Percentiles rank a stretch among this genome's conserved stretches.
Conservation (phyloP, 2,113 vertebrate genomes). For the Poeciliopsis prolifica region DNA sequence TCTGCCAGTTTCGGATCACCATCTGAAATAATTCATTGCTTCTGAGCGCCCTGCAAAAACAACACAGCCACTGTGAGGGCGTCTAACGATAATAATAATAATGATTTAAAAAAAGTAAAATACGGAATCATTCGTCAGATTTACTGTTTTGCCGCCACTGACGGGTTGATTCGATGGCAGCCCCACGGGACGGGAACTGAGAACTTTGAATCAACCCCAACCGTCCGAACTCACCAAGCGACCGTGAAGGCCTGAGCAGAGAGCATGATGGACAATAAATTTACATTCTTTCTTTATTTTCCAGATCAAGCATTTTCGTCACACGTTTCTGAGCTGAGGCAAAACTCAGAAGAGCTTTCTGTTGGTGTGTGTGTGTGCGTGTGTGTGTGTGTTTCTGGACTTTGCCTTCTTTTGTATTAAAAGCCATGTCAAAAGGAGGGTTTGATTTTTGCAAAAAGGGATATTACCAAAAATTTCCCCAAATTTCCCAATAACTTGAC, state of each 20-base stretch:
- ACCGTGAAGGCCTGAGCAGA: slow-evolving; percentile 60
- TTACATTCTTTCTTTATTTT: slow-evolving; percentile 60
- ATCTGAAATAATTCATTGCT: slow-evolving; percentile 80
- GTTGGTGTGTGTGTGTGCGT: not conserved
- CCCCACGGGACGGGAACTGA: slow-evolving; percentile 2
- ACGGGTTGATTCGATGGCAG: slow-evolving; percentile 63
- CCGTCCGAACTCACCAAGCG: slow-evolving; percentile 53
- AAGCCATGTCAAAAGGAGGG: not conserved
- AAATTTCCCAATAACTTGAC: not conserved
- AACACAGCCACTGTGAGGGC: slow-evolving; percentile 67
- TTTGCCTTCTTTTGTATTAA: not conserved
- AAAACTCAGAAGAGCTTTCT: slow-evolving; percentile 32
- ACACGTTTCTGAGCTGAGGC: slow-evolving; percentile 44
- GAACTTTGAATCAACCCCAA: slow-evolving; percentile 63
- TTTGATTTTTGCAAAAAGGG: not conserved
- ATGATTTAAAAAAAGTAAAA: too few relatives aligned
- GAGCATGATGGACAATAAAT: slow-evolving; percentile 56
- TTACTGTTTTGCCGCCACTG: slow-evolving; percentile 63
- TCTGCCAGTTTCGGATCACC: slow-evolving; percentile 64
- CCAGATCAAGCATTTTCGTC: slow-evolving; percentile 47
- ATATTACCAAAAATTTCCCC: not conserved
- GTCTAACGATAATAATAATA: slow-evolving; percentile 40
- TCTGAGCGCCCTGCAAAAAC: slow-evolving; percentile 64
- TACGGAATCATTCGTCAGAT: slow-evolving; percentile 50
- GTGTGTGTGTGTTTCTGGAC: too few relatives aligned